phyloP scores from a whole-genome alignment of 2,888 invertebrate species.

The Automeris io region DNA sequence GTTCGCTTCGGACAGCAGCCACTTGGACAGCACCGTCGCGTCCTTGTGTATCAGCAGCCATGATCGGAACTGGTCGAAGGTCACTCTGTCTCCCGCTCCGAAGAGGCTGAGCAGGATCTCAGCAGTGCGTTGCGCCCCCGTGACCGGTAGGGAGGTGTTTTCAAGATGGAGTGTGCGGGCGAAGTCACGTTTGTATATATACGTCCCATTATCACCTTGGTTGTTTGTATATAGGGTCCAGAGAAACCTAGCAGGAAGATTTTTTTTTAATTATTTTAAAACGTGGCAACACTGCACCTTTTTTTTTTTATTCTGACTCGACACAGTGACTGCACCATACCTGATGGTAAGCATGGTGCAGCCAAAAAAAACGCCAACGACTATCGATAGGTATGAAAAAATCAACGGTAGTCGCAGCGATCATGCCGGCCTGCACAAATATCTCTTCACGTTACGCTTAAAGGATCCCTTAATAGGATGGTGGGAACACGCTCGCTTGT shows the following conservation, averaged over 20 bases:
- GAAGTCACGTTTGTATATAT: slow-evolving; percentile 86
- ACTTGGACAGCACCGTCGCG: slow-evolving; percentile 87
- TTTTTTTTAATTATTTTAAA: too few relatives aligned
- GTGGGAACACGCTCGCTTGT: too few relatives aligned
- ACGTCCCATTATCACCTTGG: slow-evolving; percentile 78
- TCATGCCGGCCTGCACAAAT: too few relatives aligned
- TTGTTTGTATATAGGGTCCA: slow-evolving; percentile 93
- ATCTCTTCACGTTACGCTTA: too few relatives aligned
- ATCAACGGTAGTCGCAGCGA: too few relatives aligned
- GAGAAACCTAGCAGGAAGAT: slow-evolving; percentile 84
- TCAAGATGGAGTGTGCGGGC: slow-evolving; percentile 79
- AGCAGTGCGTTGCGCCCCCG: slow-evolving; percentile 42
- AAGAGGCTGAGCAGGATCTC: slow-evolving; percentile 60
- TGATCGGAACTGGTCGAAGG: slow-evolving; percentile 85
- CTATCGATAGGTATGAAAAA: too few relatives aligned
- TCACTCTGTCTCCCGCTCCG: slow-evolving; percentile 69
- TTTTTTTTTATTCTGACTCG: too few relatives aligned
- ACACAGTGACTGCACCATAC: too few relatives aligned
- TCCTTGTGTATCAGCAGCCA: slow-evolving; percentile 87
- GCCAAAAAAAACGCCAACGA: too few relatives aligned
- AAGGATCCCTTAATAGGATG: too few relatives aligned
- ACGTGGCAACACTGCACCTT: too few relatives aligned
- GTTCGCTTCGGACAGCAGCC: slow-evolving; percentile 87
- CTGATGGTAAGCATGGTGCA: too few relatives aligned
- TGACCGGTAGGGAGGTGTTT: slow-evolving; percentile 56